Evolutionary conservation across 2,888 invertebrate genomes (phyloP).

Genomic region (Diplolepis rosae): DNA sequence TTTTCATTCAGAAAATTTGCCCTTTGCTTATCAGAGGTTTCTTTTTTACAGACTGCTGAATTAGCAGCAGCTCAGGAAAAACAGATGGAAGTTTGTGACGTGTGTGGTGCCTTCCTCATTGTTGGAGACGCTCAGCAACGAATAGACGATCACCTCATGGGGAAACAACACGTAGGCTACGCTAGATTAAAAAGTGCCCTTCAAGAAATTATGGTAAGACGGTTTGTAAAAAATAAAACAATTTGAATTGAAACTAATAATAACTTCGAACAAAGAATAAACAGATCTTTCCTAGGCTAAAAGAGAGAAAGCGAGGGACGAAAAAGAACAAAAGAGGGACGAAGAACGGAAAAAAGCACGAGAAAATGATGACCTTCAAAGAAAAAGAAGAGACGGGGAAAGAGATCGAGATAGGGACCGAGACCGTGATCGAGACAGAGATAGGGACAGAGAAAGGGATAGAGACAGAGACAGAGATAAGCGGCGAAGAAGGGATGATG

Average conservation of each 20-base stretch:
- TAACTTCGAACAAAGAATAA: neutral
- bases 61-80: conserved; percentile 93
- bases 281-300: conserved; percentile 63
- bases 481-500: conserved; percentile 69
- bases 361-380: conserved; percentile 67
- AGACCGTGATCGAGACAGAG: conserved; percentile 55
- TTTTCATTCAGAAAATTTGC: neutral
- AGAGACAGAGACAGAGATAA: conserved; percentile 61
- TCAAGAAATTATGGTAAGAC: conserved; percentile 76
- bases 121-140: conserved; percentile 98
- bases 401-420: conserved; percentile 53
- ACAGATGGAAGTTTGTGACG: conserved; percentile 99
- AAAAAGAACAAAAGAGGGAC: conserved; percentile 75
- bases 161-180: conserved; percentile 98
- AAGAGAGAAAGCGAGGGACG: conserved; percentile 75
- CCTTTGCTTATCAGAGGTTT: neutral
- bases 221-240: no score
- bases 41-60: conserved; percentile 80
- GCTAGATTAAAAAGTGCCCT: conserved; percentile 78
- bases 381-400: conserved; percentile 62
- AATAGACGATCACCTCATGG: conserved; percentile 97
- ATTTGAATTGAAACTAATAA: no score
- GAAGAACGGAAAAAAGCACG: conserved; percentile 74
- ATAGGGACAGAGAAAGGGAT: conserved; percentile 56
- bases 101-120: conserved; percentile 98